Evolutionary conservation across 2,113 vertebrate species (phyloP).

Genomic region (Stictonetta naevosa): DNA sequence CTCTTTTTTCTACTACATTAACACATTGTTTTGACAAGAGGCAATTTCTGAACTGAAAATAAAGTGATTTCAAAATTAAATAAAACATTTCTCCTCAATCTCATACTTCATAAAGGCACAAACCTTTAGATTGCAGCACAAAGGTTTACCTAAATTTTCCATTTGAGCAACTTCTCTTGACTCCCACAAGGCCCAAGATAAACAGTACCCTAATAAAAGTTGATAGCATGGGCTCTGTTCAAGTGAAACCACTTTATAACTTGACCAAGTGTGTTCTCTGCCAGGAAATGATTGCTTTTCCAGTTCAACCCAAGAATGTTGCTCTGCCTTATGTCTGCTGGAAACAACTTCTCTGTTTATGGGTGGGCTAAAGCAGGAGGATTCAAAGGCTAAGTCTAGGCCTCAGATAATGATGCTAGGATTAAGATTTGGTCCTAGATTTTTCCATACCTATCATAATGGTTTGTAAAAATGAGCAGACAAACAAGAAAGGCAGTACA

Average conservation of each 20-base stretch:
- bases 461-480: background rate
- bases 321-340: conserved; percentile 73
- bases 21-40: background rate
- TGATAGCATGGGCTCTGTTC: conserved; percentile 65
- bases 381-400: conserved; percentile 7
- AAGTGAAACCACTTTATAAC: conserved; percentile 70
- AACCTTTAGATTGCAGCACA: background rate
- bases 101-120: background rate
- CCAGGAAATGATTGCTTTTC: conserved; percentile 77
- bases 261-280: conserved; percentile 54
- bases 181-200: conserved; percentile 66
- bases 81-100: background rate
- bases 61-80: conserved; percentile 20
- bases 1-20: background rate
- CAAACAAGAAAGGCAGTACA: background rate
- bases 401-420: background rate
- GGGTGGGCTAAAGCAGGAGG: conserved; percentile 54
- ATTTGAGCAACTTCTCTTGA: background rate
- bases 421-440: background rate
- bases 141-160: conserved; percentile 59
- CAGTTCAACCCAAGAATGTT: conserved; percentile 69
- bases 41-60: background rate
- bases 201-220: conserved; percentile 75
- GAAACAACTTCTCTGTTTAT: conserved; percentile 51
- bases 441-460: background rate